Evolutionary conservation across 2,888 invertebrate species (phyloP).

Genomic region (Heliconius ismenius): DNA sequence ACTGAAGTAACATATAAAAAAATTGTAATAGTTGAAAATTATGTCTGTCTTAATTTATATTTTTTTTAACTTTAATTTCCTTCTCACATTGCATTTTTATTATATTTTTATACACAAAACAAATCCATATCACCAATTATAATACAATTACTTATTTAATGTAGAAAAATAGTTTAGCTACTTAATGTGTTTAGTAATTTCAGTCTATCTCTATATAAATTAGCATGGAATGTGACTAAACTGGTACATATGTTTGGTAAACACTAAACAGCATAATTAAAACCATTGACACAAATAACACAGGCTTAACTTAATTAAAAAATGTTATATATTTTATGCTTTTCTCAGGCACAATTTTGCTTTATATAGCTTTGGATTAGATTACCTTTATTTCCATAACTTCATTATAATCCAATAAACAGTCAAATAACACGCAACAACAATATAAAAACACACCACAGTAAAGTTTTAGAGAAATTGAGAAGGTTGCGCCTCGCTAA

Average conservation of each 20-base stretch:
- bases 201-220: conserved; percentile 30
- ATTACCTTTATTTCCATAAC: conserved; percentile 14
- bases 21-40: not conserved
- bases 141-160: not conserved
- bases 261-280: conserved; percentile 39
- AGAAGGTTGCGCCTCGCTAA: conserved; percentile 52
- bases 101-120: not conserved
- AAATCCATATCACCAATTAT: not conserved
- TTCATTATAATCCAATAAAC: conserved; percentile 11
- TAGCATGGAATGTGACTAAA: conserved; percentile 44
- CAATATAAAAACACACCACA: conserved; percentile 53
- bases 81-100: too few species aligned
- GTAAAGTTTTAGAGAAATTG: conserved; percentile 47
- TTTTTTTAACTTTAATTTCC: too few species aligned
- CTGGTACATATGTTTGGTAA: conserved; percentile 43
- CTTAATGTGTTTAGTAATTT: conserved; percentile 23
- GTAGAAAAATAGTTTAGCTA: not conserved
- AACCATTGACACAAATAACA: conserved; percentile 36
- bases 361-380: not conserved
- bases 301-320: conserved; percentile 32
- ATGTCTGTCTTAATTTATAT: conserved; percentile 1
- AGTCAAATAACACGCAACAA: conserved; percentile 26
- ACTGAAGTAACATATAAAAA: too few species aligned
- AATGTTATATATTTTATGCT: not conserved
- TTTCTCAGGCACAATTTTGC: not conserved